Base-by-base conservation (phyloP, 1,140 invertebrate genomes). In the Pseudomyrmex cubaensis region DNA sequence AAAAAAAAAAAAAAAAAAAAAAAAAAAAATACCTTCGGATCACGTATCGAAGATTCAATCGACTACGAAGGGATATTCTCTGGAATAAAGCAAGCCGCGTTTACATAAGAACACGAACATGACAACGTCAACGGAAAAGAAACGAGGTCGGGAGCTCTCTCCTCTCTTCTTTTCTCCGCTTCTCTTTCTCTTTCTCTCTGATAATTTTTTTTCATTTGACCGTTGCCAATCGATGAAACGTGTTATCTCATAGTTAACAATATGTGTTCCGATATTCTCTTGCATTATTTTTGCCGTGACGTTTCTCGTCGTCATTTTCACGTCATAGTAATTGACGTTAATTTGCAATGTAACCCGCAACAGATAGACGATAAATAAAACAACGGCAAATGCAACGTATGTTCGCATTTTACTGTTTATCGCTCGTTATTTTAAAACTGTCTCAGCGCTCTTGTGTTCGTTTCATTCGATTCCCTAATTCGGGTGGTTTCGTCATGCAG, bases 21-120 rank as follows among this genome's bases (percentile, higher is more conserved):
- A 22, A 22, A 22, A 22, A 22, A 22, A 22, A 22, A 22, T 72
- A 61, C 5, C 20, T 59, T 46, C 54, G 54, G 66, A 70, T 70
- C 76, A 72, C 66, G 76, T 59, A 80, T 72, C 20, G 76, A 80
- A 80, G 66, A 80, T 80, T 48, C 76, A 61, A 80, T 57, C 76
- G 76, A 59, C 20, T 59, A 70, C 20, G 44, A 46, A 78, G 52
- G 54, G 54, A 70, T 59, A 70, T 70, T 80, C 54, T 59, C 7
- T 9, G 35, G 44, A 70, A 80, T 70, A 72, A 70, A 80, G 76
- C 66, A 59, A 80, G 44, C 54, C 66, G n/a, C 76, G 66, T 80
- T 80, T 80, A 70, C 76, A 80, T 72, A 78, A 70, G 64, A 35
- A 70, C 54, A 70, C 25, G 76, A 78, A 70, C 64, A 70, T 69